Evolutionary conservation across 2,113 vertebrate genomes (phyloP).

Genomic region (Oreochromis tanganicae): DNA sequence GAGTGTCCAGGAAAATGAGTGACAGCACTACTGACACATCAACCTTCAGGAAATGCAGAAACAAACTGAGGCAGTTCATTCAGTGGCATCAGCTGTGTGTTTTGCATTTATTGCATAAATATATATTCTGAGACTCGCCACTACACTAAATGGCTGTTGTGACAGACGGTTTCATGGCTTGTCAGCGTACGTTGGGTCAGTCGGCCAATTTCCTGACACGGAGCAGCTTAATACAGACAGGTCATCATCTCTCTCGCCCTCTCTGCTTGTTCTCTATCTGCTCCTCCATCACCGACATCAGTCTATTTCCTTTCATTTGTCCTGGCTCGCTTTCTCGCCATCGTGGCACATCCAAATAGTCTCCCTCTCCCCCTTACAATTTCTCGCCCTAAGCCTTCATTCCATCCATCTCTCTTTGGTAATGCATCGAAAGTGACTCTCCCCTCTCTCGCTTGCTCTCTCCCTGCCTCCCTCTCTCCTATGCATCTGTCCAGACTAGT

Average conservation of each 20-base stretch:
- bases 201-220: slow-evolving; percentile 40
- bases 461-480: not conserved
- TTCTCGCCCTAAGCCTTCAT: slow-evolving; percentile 5
- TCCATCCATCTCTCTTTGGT: slow-evolving; percentile 37
- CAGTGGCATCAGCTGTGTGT: not conserved
- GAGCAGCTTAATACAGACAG: slow-evolving; percentile 29
- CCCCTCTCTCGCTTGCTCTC: not conserved
- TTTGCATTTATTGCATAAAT: not conserved
- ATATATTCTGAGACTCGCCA: not conserved
- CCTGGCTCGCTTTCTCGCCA: slow-evolving; percentile 1
- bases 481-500: slow-evolving; percentile 53
- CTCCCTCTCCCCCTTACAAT: slow-evolving; percentile 16
- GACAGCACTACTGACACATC: not conserved
- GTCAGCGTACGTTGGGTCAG: slow-evolving; percentile 22
- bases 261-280: slow-evolving; percentile 8
- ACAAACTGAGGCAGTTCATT: not conserved
- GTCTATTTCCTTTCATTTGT: slow-evolving; percentile 41
- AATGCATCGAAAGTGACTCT: slow-evolving; percentile 30
- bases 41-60: not conserved
- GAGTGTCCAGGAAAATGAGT: not conserved
- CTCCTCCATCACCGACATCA: slow-evolving; percentile 31
- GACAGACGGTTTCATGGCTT: not conserved
- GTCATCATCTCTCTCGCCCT: slow-evolving; percentile 16
- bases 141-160: not conserved
- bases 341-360: slow-evolving; percentile 38